phyloP scores from a whole-genome alignment of 35 echinoderm and acorn worm genomes.

The Chiridota heheva region DNA sequence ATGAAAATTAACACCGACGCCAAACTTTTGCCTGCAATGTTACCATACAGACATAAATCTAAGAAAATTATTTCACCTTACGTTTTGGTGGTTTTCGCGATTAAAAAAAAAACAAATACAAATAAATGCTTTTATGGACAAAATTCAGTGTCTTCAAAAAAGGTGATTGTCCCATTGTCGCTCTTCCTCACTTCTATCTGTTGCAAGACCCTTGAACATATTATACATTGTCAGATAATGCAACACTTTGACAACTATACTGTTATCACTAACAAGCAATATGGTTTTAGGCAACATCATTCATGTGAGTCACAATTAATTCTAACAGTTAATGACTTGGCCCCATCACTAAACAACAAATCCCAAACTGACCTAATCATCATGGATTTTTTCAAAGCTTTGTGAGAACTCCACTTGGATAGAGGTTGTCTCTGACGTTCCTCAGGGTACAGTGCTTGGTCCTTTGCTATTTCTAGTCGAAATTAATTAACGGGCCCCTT shows the following conservation, averaged over 20 bases:
- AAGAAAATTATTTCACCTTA: no score
- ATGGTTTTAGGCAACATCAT: neutral
- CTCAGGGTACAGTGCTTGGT: no score
- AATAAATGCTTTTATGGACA: no score
- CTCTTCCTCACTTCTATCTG: constrained; percentile 10
- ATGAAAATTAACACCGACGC: no score
- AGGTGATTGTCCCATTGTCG: neutral
- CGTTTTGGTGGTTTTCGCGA: no score
- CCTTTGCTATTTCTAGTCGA: no score
- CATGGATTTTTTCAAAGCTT: constrained; percentile 18
- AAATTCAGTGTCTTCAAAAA: constrained; percentile 23
- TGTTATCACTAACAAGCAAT: neutral
- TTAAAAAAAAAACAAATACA: no score
- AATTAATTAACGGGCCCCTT: no score
- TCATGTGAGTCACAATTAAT: constrained; percentile 13
- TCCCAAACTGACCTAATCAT: constrained; percentile 25
- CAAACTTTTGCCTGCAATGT: no score
- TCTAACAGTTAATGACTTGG: constrained; percentile 15
- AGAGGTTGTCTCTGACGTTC: no score
- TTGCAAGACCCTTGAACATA: constrained; percentile 24
- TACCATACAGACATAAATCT: no score
- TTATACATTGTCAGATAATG: constrained; percentile 5
- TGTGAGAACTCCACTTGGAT: no score
- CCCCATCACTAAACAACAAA: neutral
- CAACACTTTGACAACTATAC: neutral